Conservation (phyloP, 2,888 invertebrate genomes). For the Tenthredo mesomela region DNA sequence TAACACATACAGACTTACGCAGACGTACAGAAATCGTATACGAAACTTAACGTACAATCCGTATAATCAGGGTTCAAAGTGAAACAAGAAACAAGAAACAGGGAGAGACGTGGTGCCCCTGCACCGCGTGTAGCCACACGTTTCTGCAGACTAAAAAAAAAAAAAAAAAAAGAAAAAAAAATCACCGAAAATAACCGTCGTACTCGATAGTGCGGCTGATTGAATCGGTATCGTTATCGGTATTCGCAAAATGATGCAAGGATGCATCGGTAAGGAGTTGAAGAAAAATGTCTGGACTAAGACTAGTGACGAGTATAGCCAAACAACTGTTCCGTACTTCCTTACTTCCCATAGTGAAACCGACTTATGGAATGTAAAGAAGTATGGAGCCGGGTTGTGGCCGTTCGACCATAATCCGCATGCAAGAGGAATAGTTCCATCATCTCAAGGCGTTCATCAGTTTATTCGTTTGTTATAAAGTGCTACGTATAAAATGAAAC, state of each 20-base stretch:
- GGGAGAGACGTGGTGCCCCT: neutral
- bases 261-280: neutral
- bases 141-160: no score
- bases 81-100: neutral
- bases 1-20: no score
- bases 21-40: no score
- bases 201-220: neutral
- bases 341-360: slow-evolving; percentile 95
- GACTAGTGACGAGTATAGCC: slow-evolving; percentile 69
- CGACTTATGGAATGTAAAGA: slow-evolving; percentile 98
- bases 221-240: neutral
- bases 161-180: no score
- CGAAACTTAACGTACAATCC: no score
- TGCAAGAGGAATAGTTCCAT: neutral
- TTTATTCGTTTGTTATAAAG: slow-evolving; percentile 3
- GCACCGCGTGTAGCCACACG: no score
- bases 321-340: slow-evolving; percentile 94
- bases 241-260: neutral
- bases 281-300: slow-evolving; percentile 2
- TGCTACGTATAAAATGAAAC: neutral
- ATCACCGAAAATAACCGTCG: neutral
- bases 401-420: slow-evolving; percentile 52
- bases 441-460: neutral
- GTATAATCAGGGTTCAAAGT: neutral
- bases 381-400: slow-evolving; percentile 89